Base-by-base conservation (phyloP, 2,888 invertebrate species). In the Drosophila infuscata region DNA sequence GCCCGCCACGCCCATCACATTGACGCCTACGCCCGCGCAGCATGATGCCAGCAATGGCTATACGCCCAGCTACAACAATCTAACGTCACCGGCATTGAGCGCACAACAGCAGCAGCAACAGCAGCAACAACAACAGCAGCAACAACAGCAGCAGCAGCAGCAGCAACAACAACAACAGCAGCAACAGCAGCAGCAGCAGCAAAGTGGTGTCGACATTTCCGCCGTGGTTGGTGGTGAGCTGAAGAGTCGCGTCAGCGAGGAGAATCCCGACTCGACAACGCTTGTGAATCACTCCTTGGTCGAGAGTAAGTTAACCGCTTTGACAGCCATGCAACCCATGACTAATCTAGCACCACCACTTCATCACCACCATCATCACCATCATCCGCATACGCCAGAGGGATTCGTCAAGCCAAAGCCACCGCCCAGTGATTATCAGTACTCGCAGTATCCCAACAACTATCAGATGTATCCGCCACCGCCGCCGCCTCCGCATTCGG, bases 241-340 rank as follows among this genome's bases (percentile, higher is more conserved):
- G 0, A 93, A 93, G 79, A 91, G 92, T 75, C 92, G 93, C 30
- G 91, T 92, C 0, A 92, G 91, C 74, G 96, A 96, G 91, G 96
- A 96, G 79, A 96, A 96, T 86, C 96, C 96, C 0, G 96, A 96
- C 87, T 96, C 96, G 17, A 96, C 96, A 1, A 96, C 96, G 17
- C 94, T 95, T 59, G 92, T 93, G 56, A 93, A 95, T 70, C 92
- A 92, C 43, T 89, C 89, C 68, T 94, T 94, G 81, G 94, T 94
- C 76, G 92, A 93, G 82, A 91, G 92, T 87, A 92, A 93, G 82
- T 88, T 92, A 81, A 91, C 92, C 74, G 91, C 92, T 60, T 86
- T 92, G 86, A 95, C 94, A 79, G 92, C 93, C 81, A 92, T 92
- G 86, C 92, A 93, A 76, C 92, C 92, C 74, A 95, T 95, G 86